phyloP scores from a whole-genome alignment of 2,797 vertebrate species.

The Eulemur rubriventer region DNA sequence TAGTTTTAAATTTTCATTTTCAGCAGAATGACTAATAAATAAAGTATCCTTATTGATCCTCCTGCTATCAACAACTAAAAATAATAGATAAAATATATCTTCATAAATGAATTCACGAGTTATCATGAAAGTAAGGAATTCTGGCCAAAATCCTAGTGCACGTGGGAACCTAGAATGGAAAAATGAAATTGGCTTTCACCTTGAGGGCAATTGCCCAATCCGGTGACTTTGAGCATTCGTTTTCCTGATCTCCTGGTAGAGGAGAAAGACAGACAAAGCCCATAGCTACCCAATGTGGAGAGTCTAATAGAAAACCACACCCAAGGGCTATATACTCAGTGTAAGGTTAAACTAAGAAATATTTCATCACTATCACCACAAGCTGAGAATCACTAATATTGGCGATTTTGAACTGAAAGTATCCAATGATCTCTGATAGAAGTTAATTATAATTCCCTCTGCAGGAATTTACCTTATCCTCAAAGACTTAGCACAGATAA shows the following conservation, averaged over 20 bases:
- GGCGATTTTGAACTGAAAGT: background rate
- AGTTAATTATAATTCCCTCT: background rate
- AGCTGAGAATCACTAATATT: background rate
- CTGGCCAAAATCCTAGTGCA: constrained; percentile 13
- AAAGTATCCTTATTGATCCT: constrained; percentile 3
- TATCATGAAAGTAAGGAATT: constrained; percentile 28
- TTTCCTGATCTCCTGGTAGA: background rate
- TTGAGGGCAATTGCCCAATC: background rate
- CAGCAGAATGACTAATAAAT: constrained; percentile 40
- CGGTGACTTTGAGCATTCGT: background rate
- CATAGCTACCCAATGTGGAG: background rate
- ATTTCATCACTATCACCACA: background rate
- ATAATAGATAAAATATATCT: constrained; percentile 11
- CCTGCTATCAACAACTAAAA: constrained; percentile 14
- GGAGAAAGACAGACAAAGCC: background rate
- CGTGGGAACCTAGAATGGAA: background rate
- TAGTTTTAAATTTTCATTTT: constrained; percentile 42
- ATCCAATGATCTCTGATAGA: background rate
- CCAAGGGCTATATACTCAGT: background rate
- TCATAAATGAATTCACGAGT: background rate
- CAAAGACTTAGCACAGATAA: constrained; percentile 12
- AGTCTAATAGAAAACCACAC: background rate
- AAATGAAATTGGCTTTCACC: background rate
- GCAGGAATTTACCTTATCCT: background rate
- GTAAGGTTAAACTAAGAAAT: background rate